phyloP scores from a whole-genome alignment of 2,888 invertebrate genomes.

The Sceliomorpha sp. region DNA sequence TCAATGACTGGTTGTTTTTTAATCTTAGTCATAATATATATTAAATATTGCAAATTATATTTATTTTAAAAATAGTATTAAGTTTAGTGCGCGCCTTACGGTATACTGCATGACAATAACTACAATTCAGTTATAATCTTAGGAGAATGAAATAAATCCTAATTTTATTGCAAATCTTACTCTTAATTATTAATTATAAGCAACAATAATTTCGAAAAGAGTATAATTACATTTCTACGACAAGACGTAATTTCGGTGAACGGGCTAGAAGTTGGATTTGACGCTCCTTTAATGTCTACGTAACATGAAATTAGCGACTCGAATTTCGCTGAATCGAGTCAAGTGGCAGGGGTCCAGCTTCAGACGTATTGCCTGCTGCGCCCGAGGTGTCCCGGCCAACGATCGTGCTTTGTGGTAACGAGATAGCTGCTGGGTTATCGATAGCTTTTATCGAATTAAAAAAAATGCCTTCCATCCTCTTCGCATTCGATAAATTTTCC shows the following conservation, averaged over 20 bases:
- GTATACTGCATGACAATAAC: too few species aligned
- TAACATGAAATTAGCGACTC: conserved; percentile 56
- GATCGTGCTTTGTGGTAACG: conserved; percentile 34
- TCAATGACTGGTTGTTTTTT: too few species aligned
- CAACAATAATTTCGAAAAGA: too few species aligned
- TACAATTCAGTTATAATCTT: too few species aligned
- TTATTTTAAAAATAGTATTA: too few species aligned
- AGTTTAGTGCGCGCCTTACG: too few species aligned
- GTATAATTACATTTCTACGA: background rate
- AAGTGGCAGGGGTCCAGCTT: conserved; percentile 49
- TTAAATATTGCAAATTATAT: too few species aligned
- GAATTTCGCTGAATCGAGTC: conserved; percentile 44
- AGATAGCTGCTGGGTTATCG: conserved; percentile 43
- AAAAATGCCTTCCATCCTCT: conserved; percentile 11
- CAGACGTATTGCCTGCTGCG: conserved; percentile 53
- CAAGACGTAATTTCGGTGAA: conserved; percentile 30
- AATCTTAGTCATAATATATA: too few species aligned
- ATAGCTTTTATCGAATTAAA: conserved; percentile 46
- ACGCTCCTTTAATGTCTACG: conserved; percentile 30
- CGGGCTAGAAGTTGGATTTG: conserved; percentile 23
- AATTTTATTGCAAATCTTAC: too few species aligned
- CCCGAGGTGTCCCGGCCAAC: conserved; percentile 51
- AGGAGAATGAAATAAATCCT: too few species aligned
- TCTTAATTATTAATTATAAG: too few species aligned
- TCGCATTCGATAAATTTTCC: conserved; percentile 24